Conservation (phyloP, 2,888 invertebrate genomes). For the Macaria liturata region DNA sequence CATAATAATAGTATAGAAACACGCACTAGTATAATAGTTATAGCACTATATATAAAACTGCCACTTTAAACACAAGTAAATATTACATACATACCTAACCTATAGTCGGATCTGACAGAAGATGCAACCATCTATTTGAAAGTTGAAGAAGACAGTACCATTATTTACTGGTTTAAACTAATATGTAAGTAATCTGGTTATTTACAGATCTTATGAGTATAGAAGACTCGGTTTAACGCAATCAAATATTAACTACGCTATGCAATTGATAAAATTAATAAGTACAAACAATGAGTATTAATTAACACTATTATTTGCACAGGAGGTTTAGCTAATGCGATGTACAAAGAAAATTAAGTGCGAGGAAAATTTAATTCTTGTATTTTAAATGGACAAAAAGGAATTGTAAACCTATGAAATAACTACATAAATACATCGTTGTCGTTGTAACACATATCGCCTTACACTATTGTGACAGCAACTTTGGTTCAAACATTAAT, state of each 20-base stretch:
- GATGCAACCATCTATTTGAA: no score
- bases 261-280: no score
- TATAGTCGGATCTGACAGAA: neutral
- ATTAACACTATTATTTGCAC: no score
- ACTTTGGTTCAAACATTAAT: slow-evolving; percentile 47
- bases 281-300: no score
- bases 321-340: no score
- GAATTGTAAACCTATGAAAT: slow-evolving; percentile 26
- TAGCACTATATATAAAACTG: neutral
- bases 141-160: no score
- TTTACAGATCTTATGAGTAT: no score
- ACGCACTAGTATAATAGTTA: neutral
- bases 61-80: slow-evolving; percentile 19
- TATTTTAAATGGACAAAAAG: slow-evolving; percentile 9
- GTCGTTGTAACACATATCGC: slow-evolving; percentile 56
- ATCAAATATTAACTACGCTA: no score
- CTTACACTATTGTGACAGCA: slow-evolving; percentile 70
- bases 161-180: no score
- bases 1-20: slow-evolving; percentile 19
- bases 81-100: slow-evolving; percentile 14
- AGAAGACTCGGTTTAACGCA: no score
- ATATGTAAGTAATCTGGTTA: no score
- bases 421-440: slow-evolving; percentile 52
- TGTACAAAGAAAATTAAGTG: slow-evolving; percentile 1
- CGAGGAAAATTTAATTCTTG: slow-evolving; percentile 1